Percentiles rank a stretch among this genome's conserved stretches.
phyloP scores from a whole-genome alignment of 2,888 invertebrate species.

The Sarcophaga variegata region DNA sequence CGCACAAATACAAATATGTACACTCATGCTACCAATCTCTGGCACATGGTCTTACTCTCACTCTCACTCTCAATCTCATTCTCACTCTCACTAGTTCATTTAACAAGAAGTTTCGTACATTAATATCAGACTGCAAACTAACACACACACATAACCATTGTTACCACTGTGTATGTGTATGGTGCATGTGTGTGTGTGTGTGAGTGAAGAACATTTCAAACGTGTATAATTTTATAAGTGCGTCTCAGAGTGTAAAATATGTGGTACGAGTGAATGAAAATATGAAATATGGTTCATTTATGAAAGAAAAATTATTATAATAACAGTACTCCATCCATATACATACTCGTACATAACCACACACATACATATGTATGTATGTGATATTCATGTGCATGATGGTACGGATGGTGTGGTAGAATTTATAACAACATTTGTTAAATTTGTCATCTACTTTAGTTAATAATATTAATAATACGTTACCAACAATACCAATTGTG shows the following conservation, averaged over 20 bases:
- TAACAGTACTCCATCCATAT: neutral
- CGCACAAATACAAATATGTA: neutral
- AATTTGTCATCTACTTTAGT: slow-evolving; percentile 66
- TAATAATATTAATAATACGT: slow-evolving; percentile 49
- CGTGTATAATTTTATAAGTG: slow-evolving; percentile 36
- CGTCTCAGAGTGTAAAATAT: slow-evolving; percentile 6
- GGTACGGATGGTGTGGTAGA: slow-evolving; percentile 13
- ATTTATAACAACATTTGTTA: slow-evolving; percentile 65
- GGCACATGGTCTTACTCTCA: neutral
- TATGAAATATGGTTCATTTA: neutral
- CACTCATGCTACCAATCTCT: neutral
- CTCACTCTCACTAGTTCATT: neutral
- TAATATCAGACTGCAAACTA: neutral
- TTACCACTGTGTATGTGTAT: too few relatives aligned
- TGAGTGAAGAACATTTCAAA: slow-evolving; percentile 28
- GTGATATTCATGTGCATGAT: too few relatives aligned
- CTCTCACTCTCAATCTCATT: neutral
- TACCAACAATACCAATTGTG: neutral
- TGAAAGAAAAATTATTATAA: slow-evolving; percentile 4
- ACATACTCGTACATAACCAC: neutral
- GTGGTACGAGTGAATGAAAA: neutral
- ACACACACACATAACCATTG: too few relatives aligned
- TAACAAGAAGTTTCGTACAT: slow-evolving; percentile 1
- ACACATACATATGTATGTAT: neutral
- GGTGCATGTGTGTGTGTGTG: neutral